Base-by-base conservation (phyloP, 1,140 invertebrate genomes). In the Drosophila arizonae region DNA sequence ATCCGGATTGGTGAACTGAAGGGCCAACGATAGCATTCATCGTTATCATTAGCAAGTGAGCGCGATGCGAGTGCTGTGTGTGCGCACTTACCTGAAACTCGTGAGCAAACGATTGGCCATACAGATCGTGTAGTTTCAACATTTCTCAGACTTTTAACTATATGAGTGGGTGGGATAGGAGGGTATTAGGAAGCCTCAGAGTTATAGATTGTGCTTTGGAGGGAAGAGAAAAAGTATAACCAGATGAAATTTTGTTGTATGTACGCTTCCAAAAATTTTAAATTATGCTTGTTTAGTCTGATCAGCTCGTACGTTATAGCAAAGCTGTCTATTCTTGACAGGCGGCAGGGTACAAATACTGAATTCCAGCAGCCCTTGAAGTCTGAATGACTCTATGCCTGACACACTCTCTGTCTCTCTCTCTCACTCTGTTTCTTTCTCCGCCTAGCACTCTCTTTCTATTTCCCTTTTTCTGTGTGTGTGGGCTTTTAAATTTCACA, bases 71-170 rank as follows among this genome's bases (percentile, higher is more conserved):
- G 4, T 30, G 4, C 4, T 30, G 33, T 33, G 2, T 28, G 36
- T 39, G 33, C 33, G 11, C 36, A 45, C 77, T 88, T 41, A 90
- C 89, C 81, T 72, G 75, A 50, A 86, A 90, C 52, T 90, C 85
- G 46, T 68, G 17, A 1, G 71, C 66, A 10, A 41, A 72, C 1
- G 61, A 28, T 28, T 30, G 61, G 13, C 64, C 65, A 21, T 55
- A 63, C 1, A 65, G 10, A 36, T 82, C 72, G 10, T 70, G 55
- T 6, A 52, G 33, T 26, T 68, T 72, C 46, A 81, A 57, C 72
- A 75, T 77, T 17, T 24, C 30, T 11, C 15, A 17, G 28, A 17
- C 4, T n/a, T n/a, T 2, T n/a, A 33, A 9, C 4, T 30, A n/a
- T 63, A 10, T 17, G n/a, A 33, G 11, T 13, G 2, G n/a, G 10